phyloP scores from a whole-genome alignment of 2,797 vertebrate species.

The Trematocara caparti region DNA sequence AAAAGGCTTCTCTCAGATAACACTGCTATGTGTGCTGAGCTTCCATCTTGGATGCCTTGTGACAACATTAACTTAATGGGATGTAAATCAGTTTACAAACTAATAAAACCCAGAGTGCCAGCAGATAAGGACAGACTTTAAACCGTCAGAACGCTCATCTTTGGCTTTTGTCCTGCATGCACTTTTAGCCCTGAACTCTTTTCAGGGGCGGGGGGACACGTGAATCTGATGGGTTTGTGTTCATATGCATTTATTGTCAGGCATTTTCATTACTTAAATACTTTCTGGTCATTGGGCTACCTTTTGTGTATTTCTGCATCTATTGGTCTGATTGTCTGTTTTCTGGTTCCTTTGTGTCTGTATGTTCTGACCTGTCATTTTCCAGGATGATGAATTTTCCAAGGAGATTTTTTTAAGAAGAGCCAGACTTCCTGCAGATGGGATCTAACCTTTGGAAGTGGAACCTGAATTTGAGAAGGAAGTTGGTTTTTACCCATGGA shows the following conservation, averaged over 20 bases:
- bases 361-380: neutral
- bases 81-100: conserved; percentile 38
- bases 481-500: neutral
- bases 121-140: conserved; percentile 47
- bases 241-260: neutral
- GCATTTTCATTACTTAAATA: neutral
- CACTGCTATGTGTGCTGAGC: neutral
- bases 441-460: neutral
- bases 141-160: neutral
- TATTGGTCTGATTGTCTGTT: neutral
- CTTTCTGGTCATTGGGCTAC: neutral
- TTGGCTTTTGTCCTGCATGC: neutral
- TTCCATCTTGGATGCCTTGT: neutral
- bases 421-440: neutral
- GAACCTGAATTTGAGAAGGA: neutral
- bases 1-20: conserved; percentile 1
- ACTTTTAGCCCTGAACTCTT: neutral
- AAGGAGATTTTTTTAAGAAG: neutral
- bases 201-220: neutral
- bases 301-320: neutral
- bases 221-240: neutral
- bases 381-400: neutral
- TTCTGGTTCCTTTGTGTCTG: neutral
- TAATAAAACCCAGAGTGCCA: conserved; percentile 22
- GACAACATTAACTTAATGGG: conserved; percentile 2